These are phyloP conservation scores for Habrosyne pyritoides DNA, from an alignment of 2,888 invertebrate genomes.

Conservation along the genomic window DNA sequence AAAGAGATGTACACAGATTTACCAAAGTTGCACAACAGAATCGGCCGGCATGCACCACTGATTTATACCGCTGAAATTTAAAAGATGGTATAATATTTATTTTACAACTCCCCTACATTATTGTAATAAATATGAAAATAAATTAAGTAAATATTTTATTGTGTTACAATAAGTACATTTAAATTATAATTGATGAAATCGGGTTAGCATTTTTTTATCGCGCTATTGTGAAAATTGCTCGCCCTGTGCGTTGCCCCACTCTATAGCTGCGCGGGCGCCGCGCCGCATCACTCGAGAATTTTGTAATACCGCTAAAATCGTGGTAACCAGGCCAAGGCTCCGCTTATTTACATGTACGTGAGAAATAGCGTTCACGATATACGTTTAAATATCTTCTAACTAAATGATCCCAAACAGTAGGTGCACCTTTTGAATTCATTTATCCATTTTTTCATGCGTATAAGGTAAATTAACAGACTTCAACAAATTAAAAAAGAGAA, in stretches of 20 bases:
- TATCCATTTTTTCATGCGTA: too few relatives aligned
- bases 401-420: conserved; percentile 21
- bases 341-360: conserved; percentile 79
- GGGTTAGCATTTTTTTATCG: conserved; percentile 6
- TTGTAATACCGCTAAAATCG: conserved; percentile 81
- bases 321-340: conserved; percentile 81
- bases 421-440: conserved; percentile 3
- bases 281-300: conserved; percentile 71
- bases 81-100: too few relatives aligned
- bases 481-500: too few relatives aligned
- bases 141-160: not conserved
- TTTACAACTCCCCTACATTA: too few relatives aligned
- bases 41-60: too few relatives aligned
- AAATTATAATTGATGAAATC: conserved; percentile 7
- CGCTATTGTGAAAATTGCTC: conserved; percentile 12
- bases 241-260: conserved; percentile 19
- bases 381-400: conserved; percentile 30
- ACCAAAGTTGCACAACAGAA: too few relatives aligned
- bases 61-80: too few relatives aligned
- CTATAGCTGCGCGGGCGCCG: conserved; percentile 37
- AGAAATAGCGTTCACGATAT: conserved; percentile 71
- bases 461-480: too few relatives aligned
- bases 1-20: too few relatives aligned
- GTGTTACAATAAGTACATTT: not conserved
- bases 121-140: not conserved